Conservation (phyloP, 2,888 invertebrate species). For the Ctenicera cuprea region DNA sequence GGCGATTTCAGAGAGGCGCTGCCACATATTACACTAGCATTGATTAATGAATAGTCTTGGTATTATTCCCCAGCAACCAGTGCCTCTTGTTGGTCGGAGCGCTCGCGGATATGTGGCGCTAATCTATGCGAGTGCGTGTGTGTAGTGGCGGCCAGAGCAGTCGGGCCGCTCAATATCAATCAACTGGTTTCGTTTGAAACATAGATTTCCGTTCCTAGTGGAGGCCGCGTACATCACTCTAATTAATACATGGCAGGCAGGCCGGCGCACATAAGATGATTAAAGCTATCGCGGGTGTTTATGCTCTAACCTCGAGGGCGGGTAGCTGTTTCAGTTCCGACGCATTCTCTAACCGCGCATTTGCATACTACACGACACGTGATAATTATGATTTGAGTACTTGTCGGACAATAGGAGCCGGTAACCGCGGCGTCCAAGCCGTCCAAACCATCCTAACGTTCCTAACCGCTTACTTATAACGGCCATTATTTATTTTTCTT, state of each 20-base stretch:
- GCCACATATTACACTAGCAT: slow-evolving; percentile 26
- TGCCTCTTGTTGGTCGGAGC: slow-evolving; percentile 39
- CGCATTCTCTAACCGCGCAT: slow-evolving; percentile 53
- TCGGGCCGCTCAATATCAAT: slow-evolving; percentile 63
- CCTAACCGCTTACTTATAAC: neutral
- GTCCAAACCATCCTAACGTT: neutral
- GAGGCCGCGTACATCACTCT: slow-evolving; percentile 68
- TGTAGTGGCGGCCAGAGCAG: slow-evolving; percentile 58
- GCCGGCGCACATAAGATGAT: slow-evolving; percentile 67
- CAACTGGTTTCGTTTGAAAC: slow-evolving; percentile 63
- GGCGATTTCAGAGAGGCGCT: neutral
- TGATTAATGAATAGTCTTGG: slow-evolving; percentile 45
- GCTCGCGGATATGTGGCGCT: slow-evolving; percentile 58
- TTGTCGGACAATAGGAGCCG: slow-evolving; percentile 54
- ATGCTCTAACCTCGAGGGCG: slow-evolving; percentile 52
- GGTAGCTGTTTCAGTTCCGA: slow-evolving; percentile 55
- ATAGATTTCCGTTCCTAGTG: slow-evolving; percentile 55
- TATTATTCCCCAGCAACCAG: slow-evolving; percentile 45
- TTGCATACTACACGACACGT: slow-evolving; percentile 59
- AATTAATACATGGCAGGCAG: slow-evolving; percentile 71
- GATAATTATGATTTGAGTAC: slow-evolving; percentile 59
- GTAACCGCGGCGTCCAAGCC: neutral
- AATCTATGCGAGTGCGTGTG: slow-evolving; percentile 67
- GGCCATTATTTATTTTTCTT: neutral
- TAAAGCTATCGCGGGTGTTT: slow-evolving; percentile 62